Evolutionary conservation across 2,888 invertebrate genomes (phyloP).

Genomic region (Rhaphigaster nebulosa): DNA sequence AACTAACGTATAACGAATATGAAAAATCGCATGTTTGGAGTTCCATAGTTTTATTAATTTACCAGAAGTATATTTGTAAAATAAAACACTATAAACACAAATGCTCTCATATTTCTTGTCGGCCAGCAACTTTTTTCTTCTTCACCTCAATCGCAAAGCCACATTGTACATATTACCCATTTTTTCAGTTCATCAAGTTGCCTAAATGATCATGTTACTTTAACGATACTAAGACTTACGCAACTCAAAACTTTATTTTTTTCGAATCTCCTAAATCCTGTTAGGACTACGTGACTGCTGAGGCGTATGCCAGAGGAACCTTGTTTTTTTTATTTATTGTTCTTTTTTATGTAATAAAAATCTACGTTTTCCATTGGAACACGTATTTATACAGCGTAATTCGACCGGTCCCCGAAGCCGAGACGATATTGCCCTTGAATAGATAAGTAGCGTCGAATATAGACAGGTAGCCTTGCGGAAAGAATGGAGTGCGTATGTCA

Average conservation of each 20-base stretch:
- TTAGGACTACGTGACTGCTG: not conserved
- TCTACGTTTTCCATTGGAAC: not conserved
- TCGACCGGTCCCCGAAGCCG: not conserved
- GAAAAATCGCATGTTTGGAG: too few species aligned
- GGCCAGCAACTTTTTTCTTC: too few species aligned
- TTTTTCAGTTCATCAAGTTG: too few species aligned
- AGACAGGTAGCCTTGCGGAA: not conserved
- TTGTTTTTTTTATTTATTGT: not conserved
- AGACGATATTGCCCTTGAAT: slow-evolving; percentile 18
- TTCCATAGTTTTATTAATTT: too few species aligned
- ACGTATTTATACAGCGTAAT: not conserved
- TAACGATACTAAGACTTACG: not conserved
- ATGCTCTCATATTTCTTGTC: too few species aligned
- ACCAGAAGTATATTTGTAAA: too few species aligned
- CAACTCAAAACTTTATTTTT: not conserved
- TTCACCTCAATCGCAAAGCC: too few species aligned
- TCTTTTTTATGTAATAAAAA: not conserved
- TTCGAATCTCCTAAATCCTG: not conserved
- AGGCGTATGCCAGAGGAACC: not conserved
- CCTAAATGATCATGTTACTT: too few species aligned
- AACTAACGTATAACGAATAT: too few species aligned
- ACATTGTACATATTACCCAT: too few species aligned
- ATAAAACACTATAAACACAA: too few species aligned
- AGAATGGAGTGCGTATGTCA: not conserved
- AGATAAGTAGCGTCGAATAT: not conserved